Base-by-base conservation (phyloP, 2,113 vertebrate species). In the Spilogale gracilis region DNA sequence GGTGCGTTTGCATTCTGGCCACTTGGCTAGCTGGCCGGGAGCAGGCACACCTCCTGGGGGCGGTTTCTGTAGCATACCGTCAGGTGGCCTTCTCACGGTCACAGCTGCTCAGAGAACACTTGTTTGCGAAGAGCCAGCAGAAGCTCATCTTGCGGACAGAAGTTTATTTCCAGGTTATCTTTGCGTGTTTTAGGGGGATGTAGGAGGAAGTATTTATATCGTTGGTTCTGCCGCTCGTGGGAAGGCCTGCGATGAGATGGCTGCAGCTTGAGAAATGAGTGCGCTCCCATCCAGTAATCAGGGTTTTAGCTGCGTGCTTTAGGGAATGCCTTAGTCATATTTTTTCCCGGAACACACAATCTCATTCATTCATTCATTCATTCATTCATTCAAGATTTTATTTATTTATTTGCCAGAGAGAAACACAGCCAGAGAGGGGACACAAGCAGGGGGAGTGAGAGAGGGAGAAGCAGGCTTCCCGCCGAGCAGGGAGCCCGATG, bases 161-260 rank as follows among this genome's bases (percentile, higher is more conserved):
- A 96, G 52, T 76, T 60, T 94, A 71, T 74, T 67, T 95, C 50
- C 56, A 76, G 50, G 20, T 88, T 73, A 54, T 20, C 81, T 79
- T 79, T 79, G 6, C 50, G 6, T 78, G 32, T 67, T 54, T 91
- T 76, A 20, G 23, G 38, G 18, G 10, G 56, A 91, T 94, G 76
- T 48, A 54, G 56, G 79, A 87, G 69, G 18, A 84, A 50, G 6
- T 17, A 54, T 63, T 82, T 54, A 43, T 94, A 12, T 25, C 30
- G 0, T 54, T 11, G 92, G 1, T 79, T 91, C 11, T 38, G 21
- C 52, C 52, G 18, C 43, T 67, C 2, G 9, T 58, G 54, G 93
- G 73, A 65, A 89, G 52, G 78, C 54, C 90, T 14, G 38, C 85
- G 73, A 32, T 14, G 45, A 94, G 43, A 50, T 85, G 32, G 32